Evolutionary conservation across 2,888 invertebrate species (phyloP).

Genomic region (Amphiduros pacificus): DNA sequence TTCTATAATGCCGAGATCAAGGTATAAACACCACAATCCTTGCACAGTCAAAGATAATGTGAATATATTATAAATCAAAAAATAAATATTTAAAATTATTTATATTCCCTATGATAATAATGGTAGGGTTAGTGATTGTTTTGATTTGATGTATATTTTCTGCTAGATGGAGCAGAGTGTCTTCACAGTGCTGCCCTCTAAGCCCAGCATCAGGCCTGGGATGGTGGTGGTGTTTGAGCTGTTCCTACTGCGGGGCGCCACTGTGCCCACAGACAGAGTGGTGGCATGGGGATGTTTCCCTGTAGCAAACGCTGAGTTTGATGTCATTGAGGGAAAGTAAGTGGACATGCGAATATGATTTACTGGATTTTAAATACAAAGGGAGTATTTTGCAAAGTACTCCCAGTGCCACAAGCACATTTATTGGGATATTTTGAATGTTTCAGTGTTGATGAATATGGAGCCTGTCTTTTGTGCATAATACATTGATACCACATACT

Average conservation of each 20-base stretch:
- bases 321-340: conserved; percentile 56
- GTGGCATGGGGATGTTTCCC: conserved; percentile 56
- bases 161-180: conserved; percentile 52
- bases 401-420: no score
- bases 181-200: conserved; percentile 55
- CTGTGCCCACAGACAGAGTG: conserved; percentile 49
- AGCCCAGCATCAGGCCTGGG: conserved; percentile 47
- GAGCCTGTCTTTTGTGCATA: no score
- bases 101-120: no score
- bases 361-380: no score
- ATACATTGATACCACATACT: no score
- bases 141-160: no score
- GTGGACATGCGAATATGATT: no score
- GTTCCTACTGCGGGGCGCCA: conserved; percentile 50
- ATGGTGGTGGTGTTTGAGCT: conserved; percentile 55
- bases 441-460: no score
- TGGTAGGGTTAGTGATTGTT: no score
- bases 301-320: conserved; percentile 54
- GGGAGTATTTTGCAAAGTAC: no score
- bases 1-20: conserved; percentile 55
- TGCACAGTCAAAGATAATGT: not conserved
- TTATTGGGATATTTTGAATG: no score
- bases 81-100: not conserved
- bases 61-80: not conserved
- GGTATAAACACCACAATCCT: conserved; percentile 37